Percentiles rank a stretch among this genome's conserved stretches.
Evolutionary conservation across 2,113 vertebrate species (phyloP).

Genomic region (Clarias macrocephalus): DNA sequence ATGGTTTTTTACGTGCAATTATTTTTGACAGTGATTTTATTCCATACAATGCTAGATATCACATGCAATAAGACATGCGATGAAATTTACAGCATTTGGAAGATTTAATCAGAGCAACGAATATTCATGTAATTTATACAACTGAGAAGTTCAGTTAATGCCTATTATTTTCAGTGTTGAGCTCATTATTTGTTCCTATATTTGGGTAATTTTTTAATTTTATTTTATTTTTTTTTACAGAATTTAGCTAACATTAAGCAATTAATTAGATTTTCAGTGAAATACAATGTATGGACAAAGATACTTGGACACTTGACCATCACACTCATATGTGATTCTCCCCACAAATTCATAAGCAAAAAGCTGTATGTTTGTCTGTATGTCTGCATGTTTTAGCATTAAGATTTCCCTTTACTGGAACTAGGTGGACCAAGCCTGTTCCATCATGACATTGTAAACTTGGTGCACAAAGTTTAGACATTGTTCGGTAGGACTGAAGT

Average conservation of each 20-base stretch:
- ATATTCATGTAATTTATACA: not conserved
- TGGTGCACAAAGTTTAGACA: too few relatives aligned
- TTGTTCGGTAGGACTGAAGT: too few relatives aligned
- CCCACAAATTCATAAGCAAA: not conserved
- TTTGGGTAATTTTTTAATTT: too few relatives aligned
- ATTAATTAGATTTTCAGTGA: not conserved
- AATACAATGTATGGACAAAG: not conserved
- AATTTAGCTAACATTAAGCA: not conserved
- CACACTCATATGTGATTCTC: not conserved
- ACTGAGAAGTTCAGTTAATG: not conserved
- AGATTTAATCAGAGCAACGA: not conserved
- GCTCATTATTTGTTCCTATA: not conserved
- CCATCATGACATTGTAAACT: too few relatives aligned
- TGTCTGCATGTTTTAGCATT: too few relatives aligned
- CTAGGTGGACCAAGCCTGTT: too few relatives aligned
- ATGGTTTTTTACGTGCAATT: too few relatives aligned
- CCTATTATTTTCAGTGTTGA: too few relatives aligned
- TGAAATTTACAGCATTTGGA: not conserved
- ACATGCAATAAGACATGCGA: not conserved
- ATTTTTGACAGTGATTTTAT: too few relatives aligned
- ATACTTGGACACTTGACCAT: not conserved
- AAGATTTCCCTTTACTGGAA: too few relatives aligned
- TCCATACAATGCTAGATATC: not conserved
- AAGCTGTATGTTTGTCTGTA: not conserved
- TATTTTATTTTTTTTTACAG: not conserved